Evolutionary conservation across 2,113 vertebrate species (phyloP).

Genomic region (Aspidoscelis tigris): DNA sequence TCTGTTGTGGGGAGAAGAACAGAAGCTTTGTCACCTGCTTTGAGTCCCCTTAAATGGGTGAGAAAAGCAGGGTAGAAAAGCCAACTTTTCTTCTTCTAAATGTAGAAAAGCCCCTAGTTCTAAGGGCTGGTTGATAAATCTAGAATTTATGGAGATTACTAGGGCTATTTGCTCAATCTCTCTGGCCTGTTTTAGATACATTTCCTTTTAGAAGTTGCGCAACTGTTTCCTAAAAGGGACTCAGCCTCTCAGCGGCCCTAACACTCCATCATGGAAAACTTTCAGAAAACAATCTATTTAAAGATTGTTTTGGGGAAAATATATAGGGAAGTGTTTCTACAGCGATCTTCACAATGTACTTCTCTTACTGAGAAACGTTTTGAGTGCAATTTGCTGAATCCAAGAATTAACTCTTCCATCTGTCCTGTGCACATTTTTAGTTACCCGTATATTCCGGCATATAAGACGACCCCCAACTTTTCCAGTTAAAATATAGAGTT

Average conservation of each 20-base stretch:
- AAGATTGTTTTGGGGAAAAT: constrained; percentile 30
- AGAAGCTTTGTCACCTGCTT: no score
- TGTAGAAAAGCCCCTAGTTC: neutral
- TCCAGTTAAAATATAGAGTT: no score
- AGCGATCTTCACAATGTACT: constrained; percentile 29
- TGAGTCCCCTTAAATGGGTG: no score
- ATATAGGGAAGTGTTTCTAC: constrained; percentile 20
- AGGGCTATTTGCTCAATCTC: neutral
- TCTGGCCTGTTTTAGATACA: neutral
- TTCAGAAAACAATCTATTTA: constrained; percentile 20
- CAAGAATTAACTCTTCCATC: neutral
- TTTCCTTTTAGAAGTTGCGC: constrained; percentile 26
- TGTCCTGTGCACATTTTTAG: no score
- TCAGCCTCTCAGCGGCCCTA: neutral
- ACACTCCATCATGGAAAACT: constrained; percentile 36
- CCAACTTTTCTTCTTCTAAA: no score
- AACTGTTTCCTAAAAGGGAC: constrained; percentile 17
- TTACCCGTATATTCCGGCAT: no score
- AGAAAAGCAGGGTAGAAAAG: no score
- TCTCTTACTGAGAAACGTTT: constrained; percentile 12
- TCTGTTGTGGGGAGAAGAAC: no score
- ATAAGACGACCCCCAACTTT: no score
- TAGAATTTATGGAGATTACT: neutral
- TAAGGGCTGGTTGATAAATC: neutral
- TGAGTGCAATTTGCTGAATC: neutral